These are phyloP conservation scores for Papilio helenus DNA, from an alignment of 1,140 invertebrate genomes.

Conservation along the genomic window DNA sequence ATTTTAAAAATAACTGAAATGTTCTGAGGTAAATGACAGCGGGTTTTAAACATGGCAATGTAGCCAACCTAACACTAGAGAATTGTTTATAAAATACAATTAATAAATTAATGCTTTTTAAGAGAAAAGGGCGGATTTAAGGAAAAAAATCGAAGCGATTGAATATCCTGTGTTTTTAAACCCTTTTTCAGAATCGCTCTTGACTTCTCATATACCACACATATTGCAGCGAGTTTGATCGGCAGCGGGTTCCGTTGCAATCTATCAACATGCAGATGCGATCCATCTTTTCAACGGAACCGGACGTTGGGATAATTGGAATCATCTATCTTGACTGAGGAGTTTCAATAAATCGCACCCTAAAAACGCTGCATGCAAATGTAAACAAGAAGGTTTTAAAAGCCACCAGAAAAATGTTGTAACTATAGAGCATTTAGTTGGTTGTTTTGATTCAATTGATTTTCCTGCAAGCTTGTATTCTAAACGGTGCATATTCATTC, in stretches of 20 bases:
- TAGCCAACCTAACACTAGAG: too few species aligned
- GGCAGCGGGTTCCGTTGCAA: background rate
- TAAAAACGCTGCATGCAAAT: background rate
- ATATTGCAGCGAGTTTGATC: constrained; percentile 12
- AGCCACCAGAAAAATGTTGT: background rate
- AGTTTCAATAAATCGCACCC: background rate
- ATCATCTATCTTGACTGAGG: background rate
- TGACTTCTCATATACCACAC: background rate
- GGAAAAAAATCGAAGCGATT: too few species aligned
- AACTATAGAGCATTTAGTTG: too few species aligned
- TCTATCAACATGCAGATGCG: constrained; percentile 26
- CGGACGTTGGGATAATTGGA: constrained; percentile 12
- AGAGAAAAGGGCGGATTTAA: too few species aligned
- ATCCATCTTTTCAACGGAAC: constrained; percentile 23
- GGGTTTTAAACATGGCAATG: too few species aligned
- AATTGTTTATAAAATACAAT: too few species aligned
- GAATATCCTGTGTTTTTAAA: background rate
- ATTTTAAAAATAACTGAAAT: too few species aligned
- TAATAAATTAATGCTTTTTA: too few species aligned
- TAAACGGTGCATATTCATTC: too few species aligned
- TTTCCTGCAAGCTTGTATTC: too few species aligned
- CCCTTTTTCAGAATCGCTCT: background rate
- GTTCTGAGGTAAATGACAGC: too few species aligned
- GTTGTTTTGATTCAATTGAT: too few species aligned
- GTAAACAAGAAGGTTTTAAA: background rate